Evolutionary conservation across 2,888 invertebrate genomes (phyloP), one percentile per base, ranked within the genome.

Genomic region (Hirtodrosophila cameraria): DNA sequence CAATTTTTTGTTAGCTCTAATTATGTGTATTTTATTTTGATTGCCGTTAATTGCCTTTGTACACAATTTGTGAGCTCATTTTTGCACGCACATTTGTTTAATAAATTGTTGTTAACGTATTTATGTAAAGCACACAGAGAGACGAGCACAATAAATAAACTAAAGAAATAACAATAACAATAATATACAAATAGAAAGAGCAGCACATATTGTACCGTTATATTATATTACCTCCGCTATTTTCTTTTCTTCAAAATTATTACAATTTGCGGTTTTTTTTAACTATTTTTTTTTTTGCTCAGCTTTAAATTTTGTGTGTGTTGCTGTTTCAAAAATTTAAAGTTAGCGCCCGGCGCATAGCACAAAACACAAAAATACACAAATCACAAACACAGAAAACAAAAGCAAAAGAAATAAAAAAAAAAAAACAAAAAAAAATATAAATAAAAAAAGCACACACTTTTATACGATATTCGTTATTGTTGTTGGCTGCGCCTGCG

Each of bases 401-500:
- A 75, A 68, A 59, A 7, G 25, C 28, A 70, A 48, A 45, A 39
- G 30, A 20, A 31, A 15, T 16, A 67, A n/a, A n/a, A n/a, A n/a
- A n/a, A n/a, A n/a, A n/a, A n/a, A n/a, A n/a, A n/a, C n/a, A n/a
- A n/a, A n/a, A n/a, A n/a, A n/a, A n/a, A n/a, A n/a, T n/a, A n/a
- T n/a, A n/a, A n/a, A n/a, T n/a, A n/a, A n/a, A 66, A 70, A 55
- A 75, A 62, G 48, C 65, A 72, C 54, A 59, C 36, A n/a, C n/a
- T n/a, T 59, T 50, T 48, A 42, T 36, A 71, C 53, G 65, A 33
- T 66, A 53, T 63, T 75, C 49, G 43, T 68, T 63, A 54, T 61
- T 54, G 59, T 61, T 54, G 59, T 60, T 72, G 46, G 49, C 36
- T 75, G 84, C 82, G 83, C 71, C 54, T 81, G 85, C 75, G 87